Percentiles rank a stretch among this genome's conserved stretches.
Conservation (phyloP, 1,140 invertebrate species). For the Drosophila eugracilis region DNA sequence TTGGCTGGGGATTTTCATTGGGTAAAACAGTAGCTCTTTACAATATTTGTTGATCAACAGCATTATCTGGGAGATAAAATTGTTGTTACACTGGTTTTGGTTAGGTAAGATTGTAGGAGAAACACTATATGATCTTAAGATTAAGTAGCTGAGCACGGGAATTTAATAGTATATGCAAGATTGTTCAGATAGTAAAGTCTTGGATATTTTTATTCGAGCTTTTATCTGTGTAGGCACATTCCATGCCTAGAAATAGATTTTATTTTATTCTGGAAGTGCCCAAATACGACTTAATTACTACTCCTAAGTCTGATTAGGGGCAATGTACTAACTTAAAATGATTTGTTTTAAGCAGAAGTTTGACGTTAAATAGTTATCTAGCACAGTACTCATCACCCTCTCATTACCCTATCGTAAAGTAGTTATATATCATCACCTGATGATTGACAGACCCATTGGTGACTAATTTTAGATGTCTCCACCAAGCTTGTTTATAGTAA, state of each 20-base stretch:
- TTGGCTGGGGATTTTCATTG: slow-evolving; percentile 4
- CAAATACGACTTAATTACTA: no score
- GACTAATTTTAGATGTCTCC: slow-evolving; percentile 19
- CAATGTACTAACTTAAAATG: no score
- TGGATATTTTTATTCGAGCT: no score
- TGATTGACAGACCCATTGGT: slow-evolving; percentile 5
- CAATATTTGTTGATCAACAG: slow-evolving; percentile 6
- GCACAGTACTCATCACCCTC: neutral
- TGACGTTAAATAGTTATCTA: neutral
- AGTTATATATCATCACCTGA: slow-evolving; percentile 1
- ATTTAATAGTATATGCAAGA: neutral
- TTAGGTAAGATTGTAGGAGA: slow-evolving; percentile 7
- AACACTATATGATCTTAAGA: slow-evolving; percentile 4
- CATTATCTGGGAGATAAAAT: slow-evolving; percentile 38
- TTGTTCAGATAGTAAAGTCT: no score
- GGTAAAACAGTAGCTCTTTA: slow-evolving; percentile 34
- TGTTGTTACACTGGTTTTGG: slow-evolving; percentile 10
- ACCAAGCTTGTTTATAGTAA: slow-evolving; percentile 4
- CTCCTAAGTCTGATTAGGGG: no score
- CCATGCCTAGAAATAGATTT: no score
- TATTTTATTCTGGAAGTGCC: no score
- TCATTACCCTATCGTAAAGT: neutral
- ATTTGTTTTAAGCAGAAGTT: no score
- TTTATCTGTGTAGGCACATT: no score
- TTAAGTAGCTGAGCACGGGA: no score